phyloP scores from a whole-genome alignment of 2,113 vertebrate genomes.

The Piaya cayana region DNA sequence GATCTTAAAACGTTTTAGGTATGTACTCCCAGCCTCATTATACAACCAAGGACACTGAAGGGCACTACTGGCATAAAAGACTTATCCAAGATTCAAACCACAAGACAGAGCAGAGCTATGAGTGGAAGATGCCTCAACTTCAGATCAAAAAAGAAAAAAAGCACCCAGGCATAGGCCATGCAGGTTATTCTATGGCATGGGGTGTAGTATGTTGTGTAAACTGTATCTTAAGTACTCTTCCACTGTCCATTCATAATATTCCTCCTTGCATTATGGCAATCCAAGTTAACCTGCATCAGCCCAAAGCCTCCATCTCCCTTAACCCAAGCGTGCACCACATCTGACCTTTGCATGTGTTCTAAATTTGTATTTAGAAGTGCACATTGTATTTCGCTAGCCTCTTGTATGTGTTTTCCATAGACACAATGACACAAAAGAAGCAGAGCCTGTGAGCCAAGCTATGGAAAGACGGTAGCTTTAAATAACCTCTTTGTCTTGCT shows the following conservation, averaged over 20 bases:
- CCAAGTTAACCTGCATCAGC: background rate
- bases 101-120: background rate
- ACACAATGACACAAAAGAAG: constrained; percentile 57
- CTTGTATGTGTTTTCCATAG: constrained; percentile 26
- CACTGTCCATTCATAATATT: background rate
- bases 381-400: constrained; percentile 35
- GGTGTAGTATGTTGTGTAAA: background rate
- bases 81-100: background rate
- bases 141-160: background rate
- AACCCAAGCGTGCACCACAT: background rate
- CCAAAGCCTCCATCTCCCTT: background rate
- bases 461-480: constrained; percentile 49
- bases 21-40: background rate
- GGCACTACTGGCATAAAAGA: background rate
- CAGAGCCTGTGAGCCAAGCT: constrained; percentile 28
- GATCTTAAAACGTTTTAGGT: background rate
- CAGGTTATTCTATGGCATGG: background rate
- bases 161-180: background rate
- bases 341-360: constrained; percentile 52
- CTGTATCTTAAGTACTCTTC: background rate
- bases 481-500: constrained; percentile 67
- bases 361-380: background rate
- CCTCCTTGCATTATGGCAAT: background rate
- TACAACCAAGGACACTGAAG: background rate
- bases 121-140: background rate